These are phyloP conservation scores for Folsomia candida DNA, from an alignment of 2,888 invertebrate genomes.

Conservation along the genomic window DNA sequence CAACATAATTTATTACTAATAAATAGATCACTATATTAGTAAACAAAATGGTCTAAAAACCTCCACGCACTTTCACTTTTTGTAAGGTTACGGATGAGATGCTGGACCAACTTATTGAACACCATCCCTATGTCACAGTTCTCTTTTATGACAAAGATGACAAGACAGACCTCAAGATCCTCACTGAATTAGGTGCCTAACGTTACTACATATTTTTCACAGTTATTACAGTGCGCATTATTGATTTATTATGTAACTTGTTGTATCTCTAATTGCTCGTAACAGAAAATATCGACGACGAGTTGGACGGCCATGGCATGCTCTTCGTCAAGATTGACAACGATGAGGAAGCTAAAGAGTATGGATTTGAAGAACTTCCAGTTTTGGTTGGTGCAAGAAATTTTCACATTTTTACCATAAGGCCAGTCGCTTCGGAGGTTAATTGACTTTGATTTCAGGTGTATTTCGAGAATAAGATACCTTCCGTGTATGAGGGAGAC, in stretches of 20 bases:
- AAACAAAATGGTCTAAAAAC: background rate
- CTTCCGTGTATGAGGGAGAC: conserved; percentile 44
- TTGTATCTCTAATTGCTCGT: no score
- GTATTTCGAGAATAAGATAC: conserved; percentile 62
- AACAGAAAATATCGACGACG: conserved; percentile 89
- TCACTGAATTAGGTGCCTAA: conserved; percentile 56
- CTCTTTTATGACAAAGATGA: conserved; percentile 89
- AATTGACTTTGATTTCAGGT: background rate
- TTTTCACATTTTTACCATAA: background rate
- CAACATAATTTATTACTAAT: no score
- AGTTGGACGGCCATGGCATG: conserved; percentile 86
- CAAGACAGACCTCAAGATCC: conserved; percentile 79
- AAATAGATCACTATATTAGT: background rate
- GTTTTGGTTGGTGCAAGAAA: no score
- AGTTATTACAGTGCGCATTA: no score
- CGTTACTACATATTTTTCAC: no score
- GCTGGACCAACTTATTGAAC: conserved; percentile 82
- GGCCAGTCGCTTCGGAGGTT: background rate
- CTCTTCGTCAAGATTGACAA: conserved; percentile 89
- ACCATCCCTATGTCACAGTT: conserved; percentile 84
- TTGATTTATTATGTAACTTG: no score
- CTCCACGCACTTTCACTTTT: background rate
- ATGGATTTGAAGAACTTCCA: conserved; percentile 67
- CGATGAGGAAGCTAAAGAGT: conserved; percentile 82
- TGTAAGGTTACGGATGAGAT: conserved; percentile 78